phyloP scores from a whole-genome alignment of 2,797 vertebrate species.

The Zonotrichia albicollis region DNA sequence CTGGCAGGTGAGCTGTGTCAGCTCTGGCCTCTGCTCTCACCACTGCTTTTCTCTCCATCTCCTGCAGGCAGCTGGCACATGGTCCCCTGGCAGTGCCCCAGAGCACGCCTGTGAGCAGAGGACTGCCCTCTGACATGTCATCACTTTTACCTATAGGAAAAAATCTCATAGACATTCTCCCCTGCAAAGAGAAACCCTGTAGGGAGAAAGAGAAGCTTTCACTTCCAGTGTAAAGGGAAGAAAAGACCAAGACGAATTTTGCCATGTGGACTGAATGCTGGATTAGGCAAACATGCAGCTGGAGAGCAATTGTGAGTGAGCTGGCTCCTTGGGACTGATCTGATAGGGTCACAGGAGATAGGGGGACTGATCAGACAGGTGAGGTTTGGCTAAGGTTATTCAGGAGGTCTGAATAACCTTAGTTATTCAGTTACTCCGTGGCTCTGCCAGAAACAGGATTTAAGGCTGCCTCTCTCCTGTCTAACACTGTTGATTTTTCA shows the following conservation, averaged over 20 bases:
- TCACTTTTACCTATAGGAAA: background rate
- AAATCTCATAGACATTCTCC: background rate
- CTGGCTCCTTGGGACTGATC: background rate
- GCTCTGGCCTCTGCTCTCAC: background rate
- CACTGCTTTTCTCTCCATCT: background rate
- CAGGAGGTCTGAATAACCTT: background rate
- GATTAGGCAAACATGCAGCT: background rate
- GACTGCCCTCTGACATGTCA: background rate
- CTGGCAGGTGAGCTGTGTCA: background rate
- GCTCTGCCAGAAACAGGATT: background rate
- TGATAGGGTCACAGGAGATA: background rate
- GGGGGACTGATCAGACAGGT: background rate
- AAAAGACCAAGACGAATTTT: background rate
- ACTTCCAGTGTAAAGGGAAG: background rate
- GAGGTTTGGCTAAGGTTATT: background rate
- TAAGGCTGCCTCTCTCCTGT: background rate
- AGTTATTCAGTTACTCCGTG: background rate
- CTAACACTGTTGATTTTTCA: background rate
- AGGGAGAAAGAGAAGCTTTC: background rate
- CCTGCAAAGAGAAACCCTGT: background rate
- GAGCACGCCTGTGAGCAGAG: fast-evolving
- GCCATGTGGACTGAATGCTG: background rate
- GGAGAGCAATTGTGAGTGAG: background rate
- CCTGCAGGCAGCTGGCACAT: fast-evolving
- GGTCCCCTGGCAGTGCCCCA: background rate